A percentile compares a stretch with the other conserved stretches of the same genome.
These are phyloP conservation scores for Vombatus ursinus DNA, from an alignment of 2,113 vertebrate species.

Conservation along the genomic window DNA sequence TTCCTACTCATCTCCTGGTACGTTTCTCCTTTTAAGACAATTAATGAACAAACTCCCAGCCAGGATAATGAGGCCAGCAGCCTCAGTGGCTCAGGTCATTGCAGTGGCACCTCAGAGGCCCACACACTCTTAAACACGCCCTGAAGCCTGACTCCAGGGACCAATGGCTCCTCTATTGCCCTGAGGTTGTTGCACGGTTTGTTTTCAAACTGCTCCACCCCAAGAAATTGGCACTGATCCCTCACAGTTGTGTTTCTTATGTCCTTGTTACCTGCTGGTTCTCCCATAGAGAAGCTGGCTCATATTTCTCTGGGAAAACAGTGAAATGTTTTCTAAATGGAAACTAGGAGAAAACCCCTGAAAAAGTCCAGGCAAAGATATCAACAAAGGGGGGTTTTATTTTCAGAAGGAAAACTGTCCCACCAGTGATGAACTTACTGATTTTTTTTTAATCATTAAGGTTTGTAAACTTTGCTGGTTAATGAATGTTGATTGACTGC, in stretches of 20 bases:
- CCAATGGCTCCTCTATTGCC: background rate
- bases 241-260: background rate
- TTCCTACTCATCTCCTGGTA: no score
- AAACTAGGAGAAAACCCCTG: background rate
- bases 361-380: background rate
- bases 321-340: background rate
- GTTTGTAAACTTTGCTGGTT: background rate
- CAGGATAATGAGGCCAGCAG: background rate
- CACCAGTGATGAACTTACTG: background rate
- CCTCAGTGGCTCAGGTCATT: background rate
- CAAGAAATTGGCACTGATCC: slow-evolving; percentile 26
- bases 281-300: background rate
- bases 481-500: background rate
- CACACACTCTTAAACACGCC: background rate
- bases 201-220: slow-evolving; percentile 1
- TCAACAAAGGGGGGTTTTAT: background rate
- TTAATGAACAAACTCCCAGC: background rate
- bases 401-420: background rate
- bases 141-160: background rate
- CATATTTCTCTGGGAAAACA: background rate
- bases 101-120: background rate
- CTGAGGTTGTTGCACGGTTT: background rate
- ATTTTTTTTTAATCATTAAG: background rate
- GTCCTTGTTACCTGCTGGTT: background rate
- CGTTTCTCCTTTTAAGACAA: background rate